phyloP scores from a whole-genome alignment of 2,888 invertebrate genomes.

The Acanthopleura granulata region DNA sequence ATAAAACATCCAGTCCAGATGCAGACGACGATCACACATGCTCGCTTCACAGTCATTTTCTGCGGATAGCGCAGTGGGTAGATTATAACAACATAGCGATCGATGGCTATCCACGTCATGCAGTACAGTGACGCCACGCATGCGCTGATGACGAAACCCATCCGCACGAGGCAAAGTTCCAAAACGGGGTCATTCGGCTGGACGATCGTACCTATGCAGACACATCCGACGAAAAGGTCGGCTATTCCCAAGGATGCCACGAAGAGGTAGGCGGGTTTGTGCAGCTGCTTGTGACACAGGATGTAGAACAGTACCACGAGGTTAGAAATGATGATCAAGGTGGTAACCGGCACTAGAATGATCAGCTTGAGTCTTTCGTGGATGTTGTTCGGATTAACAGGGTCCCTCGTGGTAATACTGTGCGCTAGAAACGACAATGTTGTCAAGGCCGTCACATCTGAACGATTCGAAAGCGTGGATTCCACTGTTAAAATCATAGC shows the following conservation, averaged over 20 bases:
- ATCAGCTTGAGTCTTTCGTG: conserved; percentile 31
- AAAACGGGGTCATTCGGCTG: conserved; percentile 38
- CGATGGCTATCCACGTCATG: conserved; percentile 52
- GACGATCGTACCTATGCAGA: conserved; percentile 44
- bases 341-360: conserved; percentile 40
- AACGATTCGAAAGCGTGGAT: no score
- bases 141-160: conserved; percentile 42
- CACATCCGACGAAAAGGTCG: conserved; percentile 47
- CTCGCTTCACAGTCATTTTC: conserved; percentile 41
- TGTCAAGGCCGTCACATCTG: no score
- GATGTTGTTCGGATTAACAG: not conserved
- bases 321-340: conserved; percentile 43
- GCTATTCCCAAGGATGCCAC: conserved; percentile 46
- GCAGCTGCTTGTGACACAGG: conserved; percentile 34
- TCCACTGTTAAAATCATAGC: no score
- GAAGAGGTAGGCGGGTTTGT: conserved; percentile 45
- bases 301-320: conserved; percentile 38
- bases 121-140: conserved; percentile 43
- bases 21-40: conserved; percentile 34
- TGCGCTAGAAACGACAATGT: no score
- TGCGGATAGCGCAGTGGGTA: conserved; percentile 45
- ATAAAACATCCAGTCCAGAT: conserved; percentile 43
- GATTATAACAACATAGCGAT: conserved; percentile 54
- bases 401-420: not conserved
- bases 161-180: conserved; percentile 42